Evolutionary conservation across 2,113 vertebrate genomes (phyloP).

Genomic region (Anhinga rufa): DNA sequence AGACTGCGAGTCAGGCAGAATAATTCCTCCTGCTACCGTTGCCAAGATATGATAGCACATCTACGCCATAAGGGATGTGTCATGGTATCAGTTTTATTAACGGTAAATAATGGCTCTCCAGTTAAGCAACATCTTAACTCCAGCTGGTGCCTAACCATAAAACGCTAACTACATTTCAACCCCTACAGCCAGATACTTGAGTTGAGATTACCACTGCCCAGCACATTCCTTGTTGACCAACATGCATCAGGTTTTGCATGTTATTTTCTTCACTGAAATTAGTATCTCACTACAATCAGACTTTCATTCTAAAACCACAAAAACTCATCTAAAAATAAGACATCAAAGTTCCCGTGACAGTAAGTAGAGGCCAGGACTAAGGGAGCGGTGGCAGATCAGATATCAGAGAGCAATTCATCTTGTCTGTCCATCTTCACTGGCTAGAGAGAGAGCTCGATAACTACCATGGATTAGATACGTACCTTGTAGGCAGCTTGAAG

Average conservation of each 20-base stretch:
- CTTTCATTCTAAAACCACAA: neutral
- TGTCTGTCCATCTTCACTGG: neutral
- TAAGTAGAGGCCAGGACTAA: neutral
- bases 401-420: neutral
- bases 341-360: neutral
- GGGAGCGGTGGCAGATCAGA: neutral
- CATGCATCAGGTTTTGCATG: neutral
- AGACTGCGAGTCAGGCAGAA: conserved; percentile 47
- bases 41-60: conserved; percentile 50
- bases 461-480: neutral
- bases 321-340: conserved; percentile 14
- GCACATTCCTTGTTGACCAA: neutral
- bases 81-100: conserved; percentile 37
- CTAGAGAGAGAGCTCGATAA: neutral
- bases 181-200: neutral
- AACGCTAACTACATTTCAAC: neutral
- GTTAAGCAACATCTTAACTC: conserved; percentile 12
- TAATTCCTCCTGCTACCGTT: conserved; percentile 2
- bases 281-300: neutral
- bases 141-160: neutral
- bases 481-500: neutral
- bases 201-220: neutral
- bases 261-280: neutral
- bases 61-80: conserved; percentile 21
- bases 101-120: conserved; percentile 24